Percentiles rank a stretch among this genome's conserved stretches.
Conservation (phyloP, 2,797 vertebrate genomes). For the Danionella dracula region DNA sequence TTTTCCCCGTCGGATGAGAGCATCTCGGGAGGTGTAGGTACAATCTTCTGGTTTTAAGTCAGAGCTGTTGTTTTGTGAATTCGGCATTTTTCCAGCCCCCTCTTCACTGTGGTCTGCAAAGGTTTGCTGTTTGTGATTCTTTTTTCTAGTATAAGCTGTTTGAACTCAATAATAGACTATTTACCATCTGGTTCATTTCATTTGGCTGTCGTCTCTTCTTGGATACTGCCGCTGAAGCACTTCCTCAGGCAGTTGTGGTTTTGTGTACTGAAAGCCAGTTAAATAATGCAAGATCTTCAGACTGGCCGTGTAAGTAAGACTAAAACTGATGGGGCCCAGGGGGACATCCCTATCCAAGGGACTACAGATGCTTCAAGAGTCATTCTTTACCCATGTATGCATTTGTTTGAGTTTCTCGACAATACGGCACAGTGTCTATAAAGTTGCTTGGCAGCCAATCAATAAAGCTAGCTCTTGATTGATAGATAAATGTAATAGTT, state of each 20-base stretch:
- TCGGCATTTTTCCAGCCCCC: background rate
- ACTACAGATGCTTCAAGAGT: conserved; percentile 10
- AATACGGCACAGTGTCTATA: background rate
- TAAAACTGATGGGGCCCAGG: conserved; percentile 33
- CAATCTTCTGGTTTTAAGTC: too few species aligned
- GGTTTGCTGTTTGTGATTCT: conserved; percentile 1
- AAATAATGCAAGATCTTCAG: conserved; percentile 43
- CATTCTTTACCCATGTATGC: background rate
- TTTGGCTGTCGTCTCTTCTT: conserved; percentile 18
- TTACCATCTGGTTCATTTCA: conserved; percentile 34
- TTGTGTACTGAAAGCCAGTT: conserved; percentile 31
- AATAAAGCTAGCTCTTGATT: conserved; percentile 11
- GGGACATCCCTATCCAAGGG: background rate
- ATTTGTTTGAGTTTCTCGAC: background rate
- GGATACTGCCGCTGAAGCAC: conserved; percentile 24
- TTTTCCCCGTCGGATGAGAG: conserved; percentile 61
- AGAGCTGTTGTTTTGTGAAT: too few species aligned
- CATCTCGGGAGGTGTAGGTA: conserved; percentile 56
- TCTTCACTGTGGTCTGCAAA: background rate
- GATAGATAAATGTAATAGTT: conserved; percentile 19
- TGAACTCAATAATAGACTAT: conserved; percentile 27
- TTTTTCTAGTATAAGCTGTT: conserved; percentile 21
- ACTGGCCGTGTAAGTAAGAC: conserved; percentile 46
- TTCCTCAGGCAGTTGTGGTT: conserved; percentile 28
- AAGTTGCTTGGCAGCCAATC: background rate